Base-by-base conservation (phyloP, 2,113 vertebrate genomes). In the Lycaon pictus region DNA sequence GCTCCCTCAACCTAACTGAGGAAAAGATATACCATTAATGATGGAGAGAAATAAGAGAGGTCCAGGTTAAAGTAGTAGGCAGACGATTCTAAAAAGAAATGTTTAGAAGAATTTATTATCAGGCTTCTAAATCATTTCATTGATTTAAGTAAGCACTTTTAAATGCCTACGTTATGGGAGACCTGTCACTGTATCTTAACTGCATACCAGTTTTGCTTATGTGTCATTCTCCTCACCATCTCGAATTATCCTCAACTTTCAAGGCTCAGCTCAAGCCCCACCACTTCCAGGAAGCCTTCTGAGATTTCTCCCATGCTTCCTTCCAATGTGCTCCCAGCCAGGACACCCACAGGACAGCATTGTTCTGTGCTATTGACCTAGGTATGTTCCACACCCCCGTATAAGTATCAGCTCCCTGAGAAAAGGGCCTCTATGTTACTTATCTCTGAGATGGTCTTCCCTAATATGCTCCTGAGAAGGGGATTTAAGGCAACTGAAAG, bases 271-370 rank as follows among this genome's bases (percentile, higher is more conserved):
- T 85, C 71, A 91, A 94, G 82, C 20, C 0, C 35, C 6, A 35
- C 79, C 16, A 92, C 84, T 89, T 97, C 76, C 79, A 71, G 69
- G 62, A 95, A 96, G 83, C 58, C 90, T 63, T 77, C 87, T 55
- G 71, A 88, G 92, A 92, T 93, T 89, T 93, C 85, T 58, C 74
- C 60, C 35, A 20, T 29, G 56, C 37, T 93, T 92, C 22, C 43
- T 19, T 35, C 48, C 23, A 74, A 15, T 81, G 67, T 72, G 27
- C 35, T 93, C 55, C 60, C n/a, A 81, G 51, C 15, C 51, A 53
- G 53, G 91, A 91, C 10, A 71, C 27, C 89, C 43, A 32, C 0
- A 62, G 65, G 84, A 80, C 2, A 74, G 48, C 74, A 58, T 5
- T 67, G 43, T 62, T 81, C 37, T 71, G 15, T 94, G 29, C 56